A percentile compares a stretch with the other conserved stretches of the same genome.
Evolutionary conservation across 2,888 invertebrate genomes (phyloP).

Genomic region (Caenorhabditis parvicauda): DNA sequence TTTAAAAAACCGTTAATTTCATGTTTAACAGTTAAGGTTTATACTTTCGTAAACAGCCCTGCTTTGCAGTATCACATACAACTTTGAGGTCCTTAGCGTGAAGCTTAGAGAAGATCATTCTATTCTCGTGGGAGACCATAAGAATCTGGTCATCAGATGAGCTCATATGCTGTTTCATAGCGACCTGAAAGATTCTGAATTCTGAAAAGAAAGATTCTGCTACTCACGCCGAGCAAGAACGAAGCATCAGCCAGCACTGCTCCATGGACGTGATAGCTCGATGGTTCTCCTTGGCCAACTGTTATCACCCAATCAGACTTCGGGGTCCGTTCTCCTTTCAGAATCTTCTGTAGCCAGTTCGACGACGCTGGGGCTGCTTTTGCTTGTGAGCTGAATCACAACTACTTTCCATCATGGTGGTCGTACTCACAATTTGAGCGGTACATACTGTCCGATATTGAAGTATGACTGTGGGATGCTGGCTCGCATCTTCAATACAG

Average conservation of each 20-base stretch:
- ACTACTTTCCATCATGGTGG: no score
- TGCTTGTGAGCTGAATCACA: no score
- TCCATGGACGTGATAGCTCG: constrained; percentile 29
- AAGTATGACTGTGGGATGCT: constrained; percentile 16
- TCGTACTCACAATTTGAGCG: constrained; percentile 7
- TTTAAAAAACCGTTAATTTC: not conserved
- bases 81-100: constrained; percentile 27
- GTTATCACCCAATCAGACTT: constrained; percentile 33
- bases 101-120: constrained; percentile 27
- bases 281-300: constrained; percentile 22
- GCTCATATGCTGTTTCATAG: constrained; percentile 21
- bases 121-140: constrained; percentile 39
- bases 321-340: constrained; percentile 25
- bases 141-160: constrained; percentile 12
- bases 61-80: no score
- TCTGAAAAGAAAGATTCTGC: not conserved
- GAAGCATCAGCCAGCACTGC: constrained; percentile 25
- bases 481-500: constrained; percentile 13
- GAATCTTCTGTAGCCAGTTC: constrained; percentile 18
- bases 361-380: constrained; percentile 8
- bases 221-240: constrained; percentile 16
- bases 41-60: no score
- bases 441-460: constrained; percentile 11
- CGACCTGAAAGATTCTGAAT: constrained; percentile 7
- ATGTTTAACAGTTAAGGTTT: no score